Base-by-base conservation (phyloP, 2,797 vertebrate genomes). In the Prionace glauca region DNA sequence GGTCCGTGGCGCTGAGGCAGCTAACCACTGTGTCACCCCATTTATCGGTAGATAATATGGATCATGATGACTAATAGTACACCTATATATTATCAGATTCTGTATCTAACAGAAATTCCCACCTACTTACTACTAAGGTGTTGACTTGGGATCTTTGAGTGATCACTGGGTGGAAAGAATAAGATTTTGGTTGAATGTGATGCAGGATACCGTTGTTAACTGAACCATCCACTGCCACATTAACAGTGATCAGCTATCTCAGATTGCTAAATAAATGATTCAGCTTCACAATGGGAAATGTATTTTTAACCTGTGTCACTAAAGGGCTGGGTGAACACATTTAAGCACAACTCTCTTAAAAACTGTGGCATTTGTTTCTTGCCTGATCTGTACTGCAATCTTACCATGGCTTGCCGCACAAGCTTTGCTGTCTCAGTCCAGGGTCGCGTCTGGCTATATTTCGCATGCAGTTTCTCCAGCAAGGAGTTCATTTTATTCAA, bases 371-470 rank as follows among this genome's bases (percentile, higher is more conserved):
- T 50, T 95, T n/a, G n/a, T n/a, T 90, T 90, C 56, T 29, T 41
- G 62, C 41, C n/a, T 36, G 1, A 92, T 20, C 62, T 67, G 7
- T 62, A 60, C 24, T 60, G 72, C 18, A 1, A 71, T 77, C 98
- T 98, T 96, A 99, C 99, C 99, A 99, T 99, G 96, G 99, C 98
- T 97, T 99, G 99, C 60, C 99, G 98, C 90, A 99, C 99, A 96
- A 99, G 97, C 97, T 99, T 99, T 97, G 98, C 98, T 96, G 99
- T 99, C 96, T 99, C 99, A 97, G 98, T 98, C 99, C 99, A 99
- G 72, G 99, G 99, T 94, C 99, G 97, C 71, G 98, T 98, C 94
- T 99, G 98, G 96, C 98, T 99, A 98, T 99, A 99, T 97, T 99
- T 99, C 96, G 98, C 96, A 11, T 99, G 99, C 81, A 99, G 98